These are phyloP conservation scores for Aurelia sp. DNA, from an alignment of 30 jellyfish, hydroid and myxozoan species.

Conservation along the genomic window DNA sequence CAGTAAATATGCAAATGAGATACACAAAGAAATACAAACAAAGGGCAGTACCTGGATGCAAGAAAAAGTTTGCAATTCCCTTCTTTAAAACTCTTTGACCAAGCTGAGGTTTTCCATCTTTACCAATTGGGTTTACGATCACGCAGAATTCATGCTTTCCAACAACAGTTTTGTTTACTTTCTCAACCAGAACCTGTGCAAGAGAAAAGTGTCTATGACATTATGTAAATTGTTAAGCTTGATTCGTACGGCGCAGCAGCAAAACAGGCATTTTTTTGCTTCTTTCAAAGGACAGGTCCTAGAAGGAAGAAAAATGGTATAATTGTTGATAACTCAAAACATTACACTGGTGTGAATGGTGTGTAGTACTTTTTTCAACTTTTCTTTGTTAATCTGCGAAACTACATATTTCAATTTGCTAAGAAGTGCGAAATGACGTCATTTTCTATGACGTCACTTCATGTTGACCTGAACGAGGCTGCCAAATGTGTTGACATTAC, in stretches of 20 bases:
- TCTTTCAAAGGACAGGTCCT: too few relatives aligned
- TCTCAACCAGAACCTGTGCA: constrained; percentile 52
- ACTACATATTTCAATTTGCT: too few relatives aligned
- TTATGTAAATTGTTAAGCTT: not conserved
- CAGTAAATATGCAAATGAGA: not conserved
- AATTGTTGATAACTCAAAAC: too few relatives aligned
- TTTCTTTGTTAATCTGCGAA: too few relatives aligned
- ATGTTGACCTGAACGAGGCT: too few relatives aligned
- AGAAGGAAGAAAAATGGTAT: too few relatives aligned
- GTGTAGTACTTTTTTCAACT: too few relatives aligned
- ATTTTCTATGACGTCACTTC: too few relatives aligned
- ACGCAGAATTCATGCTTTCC: constrained; percentile 84
- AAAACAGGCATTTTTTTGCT: too few relatives aligned
- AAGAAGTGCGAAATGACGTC: too few relatives aligned
- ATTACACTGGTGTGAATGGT: too few relatives aligned
- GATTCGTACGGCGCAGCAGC: not conserved
- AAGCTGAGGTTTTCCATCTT: constrained; percentile 90
- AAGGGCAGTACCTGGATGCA: constrained; percentile 81
- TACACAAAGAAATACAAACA: not conserved
- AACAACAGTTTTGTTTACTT: constrained; percentile 74
- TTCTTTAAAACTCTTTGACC: constrained; percentile 81
- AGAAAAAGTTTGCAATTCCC: constrained; percentile 89
- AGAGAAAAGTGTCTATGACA: not conserved
- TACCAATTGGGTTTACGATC: constrained; percentile 85
- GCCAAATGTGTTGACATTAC: too few relatives aligned